phyloP scores from a whole-genome alignment of 1,140 invertebrate species.

The Pseudomyrmex sp. region DNA sequence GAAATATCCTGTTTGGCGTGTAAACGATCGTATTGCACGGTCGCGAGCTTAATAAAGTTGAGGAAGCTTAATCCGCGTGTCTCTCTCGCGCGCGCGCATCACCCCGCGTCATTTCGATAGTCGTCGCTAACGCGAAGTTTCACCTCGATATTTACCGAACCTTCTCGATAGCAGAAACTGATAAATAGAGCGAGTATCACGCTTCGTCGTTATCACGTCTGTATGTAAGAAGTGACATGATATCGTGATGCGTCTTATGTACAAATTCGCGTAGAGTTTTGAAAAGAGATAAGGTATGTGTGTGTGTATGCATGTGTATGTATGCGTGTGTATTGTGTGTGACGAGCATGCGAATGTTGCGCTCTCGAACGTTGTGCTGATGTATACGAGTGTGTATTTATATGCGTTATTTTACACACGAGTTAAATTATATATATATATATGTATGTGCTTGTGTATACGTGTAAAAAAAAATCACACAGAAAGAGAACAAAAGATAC shows the following conservation, averaged over 20 bases:
- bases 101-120: constrained; percentile 37
- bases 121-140: constrained; percentile 52
- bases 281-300: constrained; percentile 49
- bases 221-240: constrained; percentile 49
- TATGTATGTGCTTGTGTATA: constrained; percentile 64
- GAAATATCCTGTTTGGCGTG: constrained; percentile 46
- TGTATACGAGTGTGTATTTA: constrained; percentile 19
- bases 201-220: constrained; percentile 52
- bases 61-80: constrained; percentile 44
- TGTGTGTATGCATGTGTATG: constrained; percentile 8
- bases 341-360: constrained; percentile 7
- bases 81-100: constrained; percentile 8
- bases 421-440: constrained; percentile 60
- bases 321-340: constrained; percentile 11
- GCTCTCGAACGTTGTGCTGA: constrained; percentile 12
- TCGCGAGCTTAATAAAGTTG: constrained; percentile 41
- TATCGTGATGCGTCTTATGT: constrained; percentile 70
- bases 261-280: constrained; percentile 65
- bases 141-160: constrained; percentile 49
- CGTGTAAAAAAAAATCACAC: constrained; percentile 63
- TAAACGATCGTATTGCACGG: constrained; percentile 34
- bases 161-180: constrained; percentile 47
- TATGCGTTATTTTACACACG: constrained; percentile 32
- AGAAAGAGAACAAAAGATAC: constrained; percentile 35
- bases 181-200: constrained; percentile 58